Evolutionary conservation across 2,888 invertebrate species (phyloP).

Genomic region (Cataglyphis rosenhaueri): DNA sequence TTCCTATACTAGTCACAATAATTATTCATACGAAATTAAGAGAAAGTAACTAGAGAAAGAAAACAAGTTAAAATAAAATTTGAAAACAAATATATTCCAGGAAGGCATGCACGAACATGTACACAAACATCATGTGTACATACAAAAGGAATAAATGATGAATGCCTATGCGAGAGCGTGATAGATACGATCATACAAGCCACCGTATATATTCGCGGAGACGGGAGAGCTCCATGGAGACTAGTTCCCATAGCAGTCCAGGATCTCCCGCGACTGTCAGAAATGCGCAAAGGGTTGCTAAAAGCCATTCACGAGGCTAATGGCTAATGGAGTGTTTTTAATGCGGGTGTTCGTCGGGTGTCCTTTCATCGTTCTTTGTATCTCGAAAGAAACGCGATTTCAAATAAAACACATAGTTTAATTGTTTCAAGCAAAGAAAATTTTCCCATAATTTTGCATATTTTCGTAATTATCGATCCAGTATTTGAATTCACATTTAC

Average conservation of each 20-base stretch:
- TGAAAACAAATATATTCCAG: not conserved
- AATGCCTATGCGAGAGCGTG: not conserved
- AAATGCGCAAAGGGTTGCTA: conserved; percentile 79
- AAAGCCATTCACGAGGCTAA: conserved; percentile 77
- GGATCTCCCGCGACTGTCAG: conserved; percentile 64
- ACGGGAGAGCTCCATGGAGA: conserved; percentile 58
- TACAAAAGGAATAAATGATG: conserved; percentile 13
- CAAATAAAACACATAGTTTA: conserved; percentile 27
- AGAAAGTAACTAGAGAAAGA: not conserved
- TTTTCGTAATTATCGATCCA: not conserved
- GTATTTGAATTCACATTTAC: not conserved
- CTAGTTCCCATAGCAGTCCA: conserved; percentile 72
- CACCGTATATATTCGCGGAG: conserved; percentile 64
- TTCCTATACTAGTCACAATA: not conserved
- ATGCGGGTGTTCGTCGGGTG: conserved; percentile 31
- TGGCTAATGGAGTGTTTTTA: conserved; percentile 75
- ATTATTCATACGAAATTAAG: not conserved
- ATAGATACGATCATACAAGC: conserved; percentile 49
- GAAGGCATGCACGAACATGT: not conserved
- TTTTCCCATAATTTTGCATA: not conserved
- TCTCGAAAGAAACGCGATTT: conserved; percentile 35
- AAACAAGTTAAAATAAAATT: not conserved
- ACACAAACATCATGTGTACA: not conserved
- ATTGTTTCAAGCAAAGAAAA: conserved; percentile 13
- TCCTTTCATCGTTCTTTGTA: conserved; percentile 47